These are phyloP conservation scores for Adelognathus sp. DNA, from an alignment of 2,888 invertebrate genomes.

Conservation along the genomic window DNA sequence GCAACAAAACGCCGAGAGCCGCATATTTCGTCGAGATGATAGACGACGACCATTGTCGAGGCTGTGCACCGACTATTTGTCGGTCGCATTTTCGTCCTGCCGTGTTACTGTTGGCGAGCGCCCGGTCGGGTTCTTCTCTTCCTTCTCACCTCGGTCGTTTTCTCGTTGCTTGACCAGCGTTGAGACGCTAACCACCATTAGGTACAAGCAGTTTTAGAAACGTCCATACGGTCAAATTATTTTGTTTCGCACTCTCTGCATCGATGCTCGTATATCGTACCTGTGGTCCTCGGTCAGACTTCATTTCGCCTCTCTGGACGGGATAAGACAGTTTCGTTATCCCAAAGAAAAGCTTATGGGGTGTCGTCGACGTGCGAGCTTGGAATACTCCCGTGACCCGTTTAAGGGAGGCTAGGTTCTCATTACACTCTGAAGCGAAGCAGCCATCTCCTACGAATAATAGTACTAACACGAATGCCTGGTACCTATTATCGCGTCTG, in stretches of 20 bases:
- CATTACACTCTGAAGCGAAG: background rate
- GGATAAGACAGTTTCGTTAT: background rate
- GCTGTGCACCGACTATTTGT: constrained; percentile 71
- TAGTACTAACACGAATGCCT: background rate
- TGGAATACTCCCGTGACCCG: background rate
- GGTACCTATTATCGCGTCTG: background rate
- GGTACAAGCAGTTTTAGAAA: background rate
- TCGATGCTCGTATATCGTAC: background rate
- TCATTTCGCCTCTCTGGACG: background rate
- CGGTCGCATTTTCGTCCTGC: constrained; percentile 65
- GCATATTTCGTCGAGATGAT: constrained; percentile 68
- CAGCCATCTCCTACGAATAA: background rate
- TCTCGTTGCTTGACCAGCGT: background rate
- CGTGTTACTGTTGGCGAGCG: background rate
- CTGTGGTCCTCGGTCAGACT: background rate
- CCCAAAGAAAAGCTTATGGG: background rate
- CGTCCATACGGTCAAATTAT: constrained; percentile 16
- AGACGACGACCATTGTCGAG: constrained; percentile 62
- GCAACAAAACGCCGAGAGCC: constrained; percentile 27
- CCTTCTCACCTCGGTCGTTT: background rate
- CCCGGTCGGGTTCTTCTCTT: background rate
- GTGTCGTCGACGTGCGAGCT: background rate
- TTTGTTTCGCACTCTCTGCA: background rate
- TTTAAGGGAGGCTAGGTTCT: background rate
- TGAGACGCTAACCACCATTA: background rate